Evolutionary conservation across 2,888 invertebrate species (phyloP).

Genomic region (Acanthosepion lycidas): DNA sequence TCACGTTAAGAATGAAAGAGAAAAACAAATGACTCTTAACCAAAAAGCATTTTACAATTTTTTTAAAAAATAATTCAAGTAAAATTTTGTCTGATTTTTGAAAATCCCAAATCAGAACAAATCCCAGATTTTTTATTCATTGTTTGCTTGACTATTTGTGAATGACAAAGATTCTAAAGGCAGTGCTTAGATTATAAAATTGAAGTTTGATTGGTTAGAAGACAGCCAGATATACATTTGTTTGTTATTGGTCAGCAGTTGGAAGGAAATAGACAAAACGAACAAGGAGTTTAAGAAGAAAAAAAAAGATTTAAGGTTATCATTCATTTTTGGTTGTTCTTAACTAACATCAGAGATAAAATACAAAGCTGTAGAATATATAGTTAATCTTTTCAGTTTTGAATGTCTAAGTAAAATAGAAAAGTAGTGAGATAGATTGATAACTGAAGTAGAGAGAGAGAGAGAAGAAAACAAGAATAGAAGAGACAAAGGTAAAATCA

Average conservation of each 20-base stretch:
- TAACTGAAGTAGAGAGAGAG: neutral
- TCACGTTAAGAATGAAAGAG: too few relatives aligned
- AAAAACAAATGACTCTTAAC: too few relatives aligned
- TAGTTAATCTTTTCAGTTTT: neutral
- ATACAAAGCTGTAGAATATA: neutral
- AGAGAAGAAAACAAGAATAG: too few relatives aligned
- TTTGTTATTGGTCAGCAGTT: neutral
- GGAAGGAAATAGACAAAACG: neutral
- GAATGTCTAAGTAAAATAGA: neutral
- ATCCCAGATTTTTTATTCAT: constrained; percentile 23
- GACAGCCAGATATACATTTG: neutral
- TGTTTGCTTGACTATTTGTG: neutral
- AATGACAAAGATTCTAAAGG: neutral
- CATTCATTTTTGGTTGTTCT: neutral
- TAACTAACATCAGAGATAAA: neutral
- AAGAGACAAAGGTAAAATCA: too few relatives aligned
- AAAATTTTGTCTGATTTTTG: neutral
- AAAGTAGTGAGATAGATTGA: neutral
- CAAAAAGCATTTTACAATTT: too few relatives aligned
- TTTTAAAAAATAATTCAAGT: neutral
- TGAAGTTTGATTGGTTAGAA: neutral
- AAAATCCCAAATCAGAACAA: neutral
- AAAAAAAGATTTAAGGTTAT: neutral
- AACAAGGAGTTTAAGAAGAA: neutral
- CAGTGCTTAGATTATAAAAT: neutral